These are phyloP conservation scores for Sigmodon hispidus DNA, from an alignment of 2,113 vertebrate genomes.

Conservation along the genomic window DNA sequence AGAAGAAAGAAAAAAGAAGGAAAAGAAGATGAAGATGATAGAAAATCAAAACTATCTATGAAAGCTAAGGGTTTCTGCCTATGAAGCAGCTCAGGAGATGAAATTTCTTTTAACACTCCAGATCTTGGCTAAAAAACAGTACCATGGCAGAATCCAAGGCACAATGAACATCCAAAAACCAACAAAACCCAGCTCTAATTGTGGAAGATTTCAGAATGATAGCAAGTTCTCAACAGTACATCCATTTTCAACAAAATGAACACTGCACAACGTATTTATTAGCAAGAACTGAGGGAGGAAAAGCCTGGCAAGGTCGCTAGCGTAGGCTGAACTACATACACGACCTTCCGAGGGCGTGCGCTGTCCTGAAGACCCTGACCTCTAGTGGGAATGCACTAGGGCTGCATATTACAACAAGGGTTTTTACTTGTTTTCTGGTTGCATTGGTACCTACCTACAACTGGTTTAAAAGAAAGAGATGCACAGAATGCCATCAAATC, in stretches of 20 bases:
- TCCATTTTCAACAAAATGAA: conserved; percentile 16
- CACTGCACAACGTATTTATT: not conserved
- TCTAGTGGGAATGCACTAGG: conserved; percentile 67
- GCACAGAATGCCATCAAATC: not conserved
- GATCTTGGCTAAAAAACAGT: not conserved
- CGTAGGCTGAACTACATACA: not conserved
- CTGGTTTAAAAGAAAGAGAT: not conserved
- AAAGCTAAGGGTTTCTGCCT: conserved; percentile 4
- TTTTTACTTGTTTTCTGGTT: not conserved
- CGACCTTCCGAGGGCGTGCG: not conserved
- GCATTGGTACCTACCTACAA: not conserved
- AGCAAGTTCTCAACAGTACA: not conserved
- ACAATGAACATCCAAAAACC: not conserved
- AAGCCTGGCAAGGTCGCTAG: not conserved
- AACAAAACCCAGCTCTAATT: not conserved
- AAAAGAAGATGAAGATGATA: not conserved
- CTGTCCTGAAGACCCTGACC: conserved; percentile 70
- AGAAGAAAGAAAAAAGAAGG: no score
- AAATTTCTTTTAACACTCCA: not conserved
- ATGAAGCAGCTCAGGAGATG: not conserved
- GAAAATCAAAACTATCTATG: not conserved
- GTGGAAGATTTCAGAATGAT: not conserved
- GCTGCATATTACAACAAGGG: not conserved
- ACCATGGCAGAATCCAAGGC: not conserved
- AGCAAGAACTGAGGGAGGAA: not conserved